Conservation (phyloP, 2,888 invertebrate genomes). For the Pandemis corylana region DNA sequence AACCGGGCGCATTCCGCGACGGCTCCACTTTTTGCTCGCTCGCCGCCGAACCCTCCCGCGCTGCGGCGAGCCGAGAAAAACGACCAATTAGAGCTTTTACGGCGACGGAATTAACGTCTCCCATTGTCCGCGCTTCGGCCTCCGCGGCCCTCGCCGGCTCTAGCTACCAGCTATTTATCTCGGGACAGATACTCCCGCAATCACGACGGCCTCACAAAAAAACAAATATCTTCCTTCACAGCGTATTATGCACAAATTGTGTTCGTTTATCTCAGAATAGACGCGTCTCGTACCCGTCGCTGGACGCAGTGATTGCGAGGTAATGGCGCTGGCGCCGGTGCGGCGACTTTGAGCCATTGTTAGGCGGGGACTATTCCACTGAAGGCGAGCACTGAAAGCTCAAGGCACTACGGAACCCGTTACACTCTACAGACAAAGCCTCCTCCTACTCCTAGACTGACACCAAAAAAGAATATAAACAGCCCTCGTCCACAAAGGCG, state of each 20-base stretch:
- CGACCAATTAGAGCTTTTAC: slow-evolving; percentile 80
- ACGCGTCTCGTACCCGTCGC: slow-evolving; percentile 51
- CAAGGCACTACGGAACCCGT: slow-evolving; percentile 1
- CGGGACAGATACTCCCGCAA: slow-evolving; percentile 50
- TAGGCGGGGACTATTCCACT: slow-evolving; percentile 46
- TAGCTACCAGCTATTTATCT: slow-evolving; percentile 50
- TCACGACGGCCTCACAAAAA: slow-evolving; percentile 55
- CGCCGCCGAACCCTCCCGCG: slow-evolving; percentile 50
- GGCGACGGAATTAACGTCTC: slow-evolving; percentile 73
- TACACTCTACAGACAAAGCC: slow-evolving; percentile 15
- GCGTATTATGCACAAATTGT: slow-evolving; percentile 59
- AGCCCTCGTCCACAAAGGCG: slow-evolving; percentile 14
- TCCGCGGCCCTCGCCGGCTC: slow-evolving; percentile 41
- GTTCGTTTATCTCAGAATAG: slow-evolving; percentile 63
- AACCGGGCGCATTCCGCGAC: slow-evolving; percentile 82
- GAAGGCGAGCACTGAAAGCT: slow-evolving; percentile 21
- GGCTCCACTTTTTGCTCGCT: slow-evolving; percentile 79
- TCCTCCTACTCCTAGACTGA: slow-evolving; percentile 15
- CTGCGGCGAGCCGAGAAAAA: slow-evolving; percentile 51
- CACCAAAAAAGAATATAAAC: slow-evolving; percentile 14
- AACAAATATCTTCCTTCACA: slow-evolving; percentile 52
- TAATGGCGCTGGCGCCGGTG: slow-evolving; percentile 72
- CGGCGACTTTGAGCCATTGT: slow-evolving; percentile 62
- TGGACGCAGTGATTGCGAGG: slow-evolving; percentile 54
- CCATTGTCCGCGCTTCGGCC: slow-evolving; percentile 62